Conservation (phyloP, 2,113 vertebrate species). For the Entomyzon cyanotis region DNA sequence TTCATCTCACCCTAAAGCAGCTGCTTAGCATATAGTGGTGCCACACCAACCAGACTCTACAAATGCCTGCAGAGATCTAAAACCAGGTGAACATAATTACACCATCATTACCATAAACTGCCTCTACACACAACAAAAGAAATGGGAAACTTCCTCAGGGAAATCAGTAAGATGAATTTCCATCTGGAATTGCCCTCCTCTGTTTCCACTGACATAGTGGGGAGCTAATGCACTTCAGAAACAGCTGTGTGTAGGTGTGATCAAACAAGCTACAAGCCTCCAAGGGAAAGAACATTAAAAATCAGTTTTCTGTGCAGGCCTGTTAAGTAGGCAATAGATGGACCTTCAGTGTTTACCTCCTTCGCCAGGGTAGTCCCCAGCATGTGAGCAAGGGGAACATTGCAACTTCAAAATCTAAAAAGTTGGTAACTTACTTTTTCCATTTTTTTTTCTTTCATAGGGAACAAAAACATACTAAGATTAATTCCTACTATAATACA, state of each 20-base stretch:
- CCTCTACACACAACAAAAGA: not conserved
- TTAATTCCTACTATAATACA: not conserved
- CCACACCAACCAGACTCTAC: not conserved
- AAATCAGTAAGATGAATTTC: not conserved
- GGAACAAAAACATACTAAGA: not conserved
- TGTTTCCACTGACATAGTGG: not conserved
- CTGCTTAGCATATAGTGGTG: not conserved
- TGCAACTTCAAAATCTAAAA: not conserved
- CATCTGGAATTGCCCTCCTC: not conserved
- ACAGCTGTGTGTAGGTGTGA: not conserved
- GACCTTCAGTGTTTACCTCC: not conserved
- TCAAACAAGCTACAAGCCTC: fast-evolving
- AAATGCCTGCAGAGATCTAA: conserved; percentile 1
- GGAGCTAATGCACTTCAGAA: not conserved
- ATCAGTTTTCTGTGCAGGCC: not conserved
- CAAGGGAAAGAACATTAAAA: not conserved
- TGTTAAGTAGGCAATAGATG: not conserved
- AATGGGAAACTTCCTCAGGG: not conserved
- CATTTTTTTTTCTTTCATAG: not conserved
- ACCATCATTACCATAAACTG: not conserved
- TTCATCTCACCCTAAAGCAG: not conserved
- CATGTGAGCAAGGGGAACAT: not conserved
- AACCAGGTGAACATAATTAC: not conserved
- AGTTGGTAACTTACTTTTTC: not conserved
- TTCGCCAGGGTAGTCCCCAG: not conserved